Evolutionary conservation across 2,797 vertebrate genomes (phyloP), one percentile per base, ranked within the genome.

Genomic region (Rhinogobio ventralis): DNA sequence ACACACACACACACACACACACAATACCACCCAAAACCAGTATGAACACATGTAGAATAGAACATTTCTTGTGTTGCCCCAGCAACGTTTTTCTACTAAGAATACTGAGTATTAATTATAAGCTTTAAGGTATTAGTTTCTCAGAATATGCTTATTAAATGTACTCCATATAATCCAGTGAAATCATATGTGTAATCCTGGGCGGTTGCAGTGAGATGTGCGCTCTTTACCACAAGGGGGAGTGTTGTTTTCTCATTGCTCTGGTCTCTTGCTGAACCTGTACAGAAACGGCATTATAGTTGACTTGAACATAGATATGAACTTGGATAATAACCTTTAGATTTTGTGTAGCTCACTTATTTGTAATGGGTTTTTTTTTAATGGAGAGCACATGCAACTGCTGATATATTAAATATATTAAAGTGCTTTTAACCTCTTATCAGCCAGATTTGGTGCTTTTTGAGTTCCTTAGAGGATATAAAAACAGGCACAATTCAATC

Each of bases 211-310:
- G 57, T 87, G 53, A 86, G 25, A 45, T 49, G 67, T 73, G 45
- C n/a, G 85, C 78, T 75, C 79, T 42, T 88, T 80, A 89, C 94
- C 95, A 95, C 92, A 91, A 95, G 95, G 90, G 94, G 95, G 94
- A 91, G 94, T 91, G 88, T 89, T 88, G 51, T 73, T 85, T 82
- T 62, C 51, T 81, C 66, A 39, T 6, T 49, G 4, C 17, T 3
- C 17, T 23, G 11, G 20, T 62, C 75, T 77, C 15, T 19, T 6
- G n/a, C 75, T 45, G 14, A 77, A 77, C 33, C 55, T 77, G 36
- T 1, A 42, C 23, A 15, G 73, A 55, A 75, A 75, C 7, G 2
- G 10, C 28, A 53, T 72, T n/a, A 25, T 2, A 62, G 57, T 23
- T 3, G 9, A n/a, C 55, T 11, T 25, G 4, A n/a, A n/a, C 55